Base-by-base conservation (phyloP, 2,113 vertebrate genomes). In the Vidua chalybeata region DNA sequence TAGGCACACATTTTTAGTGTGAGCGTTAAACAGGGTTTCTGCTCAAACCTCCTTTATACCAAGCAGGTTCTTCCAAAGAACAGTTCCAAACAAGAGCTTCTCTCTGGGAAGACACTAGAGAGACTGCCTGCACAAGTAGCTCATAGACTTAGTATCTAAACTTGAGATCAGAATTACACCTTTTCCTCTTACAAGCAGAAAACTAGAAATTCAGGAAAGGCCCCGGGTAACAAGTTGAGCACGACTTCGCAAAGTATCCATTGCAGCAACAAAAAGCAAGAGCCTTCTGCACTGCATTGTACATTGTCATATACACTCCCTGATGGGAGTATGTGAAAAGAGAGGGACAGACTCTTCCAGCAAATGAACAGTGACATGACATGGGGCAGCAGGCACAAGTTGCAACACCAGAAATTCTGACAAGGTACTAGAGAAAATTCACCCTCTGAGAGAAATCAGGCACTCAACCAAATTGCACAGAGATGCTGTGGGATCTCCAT, bases 231-330 rank as follows among this genome's bases (percentile, higher is more conserved):
- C 13, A 73, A 69, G 16, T 14, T 64, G 24, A 84, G 31, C 11
- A 15, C 1, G 0, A 88, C 55, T 41, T 18, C 52, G 41, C 24
- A 92, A 73, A 66, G 5, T 4, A 30, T 30, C 26, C 33, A 72
- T 48, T 52, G 26, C 51, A 74, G 13, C 31, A 77, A 10, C 0
- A 0, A 76, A 79, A 14, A 41, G 3, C 18, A 21, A 4, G 16
- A 48, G 24, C 10, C 3, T 48, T 15, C 52, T 64, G 16, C 23
- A 24, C 15, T 43, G 9, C 21, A 12, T 8, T 45, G 11, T 10
- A 2, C 33, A 15, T 20, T 62, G 9, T 23, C 45, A 18, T 19
- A 31, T 31, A 9, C 51, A 39, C 10, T 54, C 15, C n/a, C 15
- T 59, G 23, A 55, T 16, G 15, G 45, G 27, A 86, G 10, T 6